Conservation (phyloP, 2,888 invertebrate genomes). For the Dusona sp. region DNA sequence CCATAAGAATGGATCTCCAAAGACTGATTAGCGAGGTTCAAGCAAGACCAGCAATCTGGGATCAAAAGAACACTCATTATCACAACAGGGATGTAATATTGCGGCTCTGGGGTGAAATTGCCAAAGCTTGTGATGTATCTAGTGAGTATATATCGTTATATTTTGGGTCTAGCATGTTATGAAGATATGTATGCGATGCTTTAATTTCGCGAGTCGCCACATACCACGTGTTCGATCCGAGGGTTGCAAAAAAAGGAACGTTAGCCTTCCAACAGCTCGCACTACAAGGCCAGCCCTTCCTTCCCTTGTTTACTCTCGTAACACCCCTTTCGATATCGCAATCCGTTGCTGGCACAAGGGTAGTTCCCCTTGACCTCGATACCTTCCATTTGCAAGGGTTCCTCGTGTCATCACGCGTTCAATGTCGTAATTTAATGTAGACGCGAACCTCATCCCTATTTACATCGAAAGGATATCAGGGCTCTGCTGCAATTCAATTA, state of each 20-base stretch:
- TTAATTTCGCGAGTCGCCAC: slow-evolving; percentile 17
- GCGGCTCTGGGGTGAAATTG: slow-evolving; percentile 79
- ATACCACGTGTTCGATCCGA: slow-evolving; percentile 56
- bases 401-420: slow-evolving; percentile 5
- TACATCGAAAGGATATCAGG: neutral
- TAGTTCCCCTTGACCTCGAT: slow-evolving; percentile 57
- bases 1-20: slow-evolving; percentile 76
- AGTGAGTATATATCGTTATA: slow-evolving; percentile 72
- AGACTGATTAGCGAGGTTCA: slow-evolving; percentile 78
- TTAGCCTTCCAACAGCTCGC: slow-evolving; percentile 33
- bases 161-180: neutral
- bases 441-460: neutral
- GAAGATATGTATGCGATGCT: neutral
- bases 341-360: slow-evolving; percentile 39
- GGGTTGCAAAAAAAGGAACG: slow-evolving; percentile 36
- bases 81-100: slow-evolving; percentile 79
- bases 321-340: neutral
- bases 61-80: slow-evolving; percentile 79
- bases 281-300: neutral
- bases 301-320: slow-evolving; percentile 10
- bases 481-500: neutral
- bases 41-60: slow-evolving; percentile 79
- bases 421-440: neutral
- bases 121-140: slow-evolving; percentile 78
- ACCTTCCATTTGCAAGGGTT: slow-evolving; percentile 51